Base-by-base conservation (phyloP, 2,888 invertebrate species). In the Drosophila dives region DNA sequence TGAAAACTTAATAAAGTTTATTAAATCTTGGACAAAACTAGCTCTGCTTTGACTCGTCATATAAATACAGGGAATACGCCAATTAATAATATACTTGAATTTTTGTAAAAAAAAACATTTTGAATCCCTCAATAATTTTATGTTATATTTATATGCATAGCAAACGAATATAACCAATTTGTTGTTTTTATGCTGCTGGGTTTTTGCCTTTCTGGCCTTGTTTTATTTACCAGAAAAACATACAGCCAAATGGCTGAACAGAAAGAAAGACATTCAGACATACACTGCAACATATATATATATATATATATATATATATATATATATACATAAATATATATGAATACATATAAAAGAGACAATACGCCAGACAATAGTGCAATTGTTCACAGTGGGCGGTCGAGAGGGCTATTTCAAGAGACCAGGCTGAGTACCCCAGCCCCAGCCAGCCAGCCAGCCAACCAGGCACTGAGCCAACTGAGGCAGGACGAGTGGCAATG, bases 151-250 rank as follows among this genome's bases (percentile, higher is more conserved):
- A 76, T 78, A 78, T 80, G 77, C 72, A 80, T 61, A 70, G 63
- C 75, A 5, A 29, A 29, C 60, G 61, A 64, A 54, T 70, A 58
- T 64, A 60, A 61, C 64, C 76, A 80, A 78, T 72, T 76, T 80
- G 68, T 76, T 80, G 72, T 56, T 72, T 54, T 75, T 72, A 38
- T 67, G 61, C 42, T 69, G 64, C 26, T 70, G 62, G 51, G 55
- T 26, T 66, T 66, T 38, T 61, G 61, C 53, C 61, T 54, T 54
- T 42, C 59, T 70, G 72, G 62, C 69, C 66, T 64, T 86, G 86
- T 72, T 80, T 84, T 83, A 78, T 89, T 85, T 84, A 66, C 82
- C 87, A 79, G 74, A 61, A 73, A 71, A 84, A 74, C 64, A 65
- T 66, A 61, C 67, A 76, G 55, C 63, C 70, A 59, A 70, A 75